Conservation (phyloP, 2,113 vertebrate species). For the Trogon melanurus region DNA sequence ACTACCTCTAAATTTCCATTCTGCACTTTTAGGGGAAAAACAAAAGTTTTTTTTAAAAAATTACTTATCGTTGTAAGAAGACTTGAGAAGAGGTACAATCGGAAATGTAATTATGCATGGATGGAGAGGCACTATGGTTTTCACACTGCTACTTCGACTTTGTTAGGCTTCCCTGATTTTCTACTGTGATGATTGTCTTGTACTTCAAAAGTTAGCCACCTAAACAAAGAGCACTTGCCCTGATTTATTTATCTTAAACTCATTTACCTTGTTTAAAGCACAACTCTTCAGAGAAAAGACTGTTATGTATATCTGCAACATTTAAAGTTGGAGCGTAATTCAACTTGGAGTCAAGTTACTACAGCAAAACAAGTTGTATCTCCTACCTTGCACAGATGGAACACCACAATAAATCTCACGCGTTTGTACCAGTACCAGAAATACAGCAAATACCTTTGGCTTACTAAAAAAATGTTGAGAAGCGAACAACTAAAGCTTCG, state of each 20-base stretch:
- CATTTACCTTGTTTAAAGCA: background rate
- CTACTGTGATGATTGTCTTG: background rate
- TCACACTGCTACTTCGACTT: background rate
- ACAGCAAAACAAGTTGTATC: background rate
- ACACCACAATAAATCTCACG: background rate
- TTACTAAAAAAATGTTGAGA: background rate
- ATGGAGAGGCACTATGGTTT: background rate
- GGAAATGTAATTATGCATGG: background rate
- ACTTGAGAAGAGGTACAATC: background rate
- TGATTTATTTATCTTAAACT: background rate
- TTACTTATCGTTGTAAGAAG: background rate
- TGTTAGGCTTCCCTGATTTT: background rate
- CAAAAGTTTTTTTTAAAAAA: background rate
- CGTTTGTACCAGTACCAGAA: background rate
- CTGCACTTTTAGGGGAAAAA: background rate
- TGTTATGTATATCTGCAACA: background rate
- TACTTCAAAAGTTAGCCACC: background rate
- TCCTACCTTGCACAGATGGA: background rate
- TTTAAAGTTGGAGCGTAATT: background rate
- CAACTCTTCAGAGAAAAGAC: background rate
- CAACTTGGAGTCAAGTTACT: background rate
- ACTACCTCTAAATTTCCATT: background rate
- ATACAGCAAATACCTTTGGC: background rate
- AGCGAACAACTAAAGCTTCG: background rate
- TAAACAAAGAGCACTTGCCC: background rate